These are phyloP conservation scores for Hypolimnas misippus DNA, from an alignment of 2,888 invertebrate species.

Conservation along the genomic window DNA sequence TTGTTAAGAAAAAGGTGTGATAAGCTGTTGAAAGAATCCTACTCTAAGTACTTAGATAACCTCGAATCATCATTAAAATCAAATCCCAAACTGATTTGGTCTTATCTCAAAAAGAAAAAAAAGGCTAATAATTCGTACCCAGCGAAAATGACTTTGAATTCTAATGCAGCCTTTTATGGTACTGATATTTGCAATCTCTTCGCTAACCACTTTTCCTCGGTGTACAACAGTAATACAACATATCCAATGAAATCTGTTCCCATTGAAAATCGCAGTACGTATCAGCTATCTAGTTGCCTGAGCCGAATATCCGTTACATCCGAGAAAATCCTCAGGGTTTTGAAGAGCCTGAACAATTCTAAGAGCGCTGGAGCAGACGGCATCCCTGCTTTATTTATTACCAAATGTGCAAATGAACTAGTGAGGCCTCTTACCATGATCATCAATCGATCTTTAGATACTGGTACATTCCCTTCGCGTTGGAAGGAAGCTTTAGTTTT, in stretches of 20 bases:
- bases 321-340: neutral
- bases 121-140: neutral
- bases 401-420: neutral
- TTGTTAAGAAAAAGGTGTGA: constrained; percentile 4
- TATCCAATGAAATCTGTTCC: neutral
- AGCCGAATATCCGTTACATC: neutral
- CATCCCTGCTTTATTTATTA: neutral
- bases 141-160: neutral
- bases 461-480: neutral
- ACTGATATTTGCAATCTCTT: neutral
- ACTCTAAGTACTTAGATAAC: constrained; percentile 7
- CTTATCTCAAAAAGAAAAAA: neutral
- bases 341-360: neutral
- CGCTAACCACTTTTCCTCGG: neutral
- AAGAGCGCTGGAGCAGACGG: neutral
- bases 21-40: neutral
- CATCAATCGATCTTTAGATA: neutral
- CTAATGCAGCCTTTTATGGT: neutral
- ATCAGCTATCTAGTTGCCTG: no score
- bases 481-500: neutral
- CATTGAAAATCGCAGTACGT: neutral
- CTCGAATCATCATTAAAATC: neutral
- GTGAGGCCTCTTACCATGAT: neutral
- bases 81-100: neutral
- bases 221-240: neutral